phyloP scores from a whole-genome alignment of 2,113 vertebrate genomes.

The Prunella himalayana region DNA sequence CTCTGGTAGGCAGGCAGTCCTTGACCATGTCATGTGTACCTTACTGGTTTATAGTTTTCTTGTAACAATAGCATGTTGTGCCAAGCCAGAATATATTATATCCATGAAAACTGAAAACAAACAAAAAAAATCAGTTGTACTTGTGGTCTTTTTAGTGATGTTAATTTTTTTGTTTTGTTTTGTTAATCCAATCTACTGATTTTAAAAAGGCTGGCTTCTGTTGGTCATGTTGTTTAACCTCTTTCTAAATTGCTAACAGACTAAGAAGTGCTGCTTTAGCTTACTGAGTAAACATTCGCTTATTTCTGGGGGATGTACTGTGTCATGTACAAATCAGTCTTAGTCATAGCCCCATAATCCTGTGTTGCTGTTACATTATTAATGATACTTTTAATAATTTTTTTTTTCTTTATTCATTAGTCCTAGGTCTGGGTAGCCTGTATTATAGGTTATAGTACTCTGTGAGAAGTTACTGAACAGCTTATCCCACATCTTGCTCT shows the following conservation, averaged over 20 bases:
- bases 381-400: neutral
- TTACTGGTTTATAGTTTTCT: neutral
- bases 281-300: neutral
- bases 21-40: neutral
- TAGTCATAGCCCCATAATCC: neutral
- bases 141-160: neutral
- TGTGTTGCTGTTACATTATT: neutral
- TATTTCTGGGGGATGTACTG: neutral
- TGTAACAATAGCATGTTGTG: neutral
- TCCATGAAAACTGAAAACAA: rapidly evolving
- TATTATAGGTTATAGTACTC: neutral
- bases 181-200: neutral
- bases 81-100: neutral
- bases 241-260: neutral
- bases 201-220: neutral
- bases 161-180: neutral
- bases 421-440: neutral
- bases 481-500: neutral
- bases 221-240: neutral
- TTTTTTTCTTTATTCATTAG: neutral
- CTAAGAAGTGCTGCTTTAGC: neutral
- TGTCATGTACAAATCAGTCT: neutral
- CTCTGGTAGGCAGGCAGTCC: neutral
- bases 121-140: neutral
- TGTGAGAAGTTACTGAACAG: neutral